phyloP scores from a whole-genome alignment of 2,797 vertebrate species.

The Pangasius krempfi region DNA sequence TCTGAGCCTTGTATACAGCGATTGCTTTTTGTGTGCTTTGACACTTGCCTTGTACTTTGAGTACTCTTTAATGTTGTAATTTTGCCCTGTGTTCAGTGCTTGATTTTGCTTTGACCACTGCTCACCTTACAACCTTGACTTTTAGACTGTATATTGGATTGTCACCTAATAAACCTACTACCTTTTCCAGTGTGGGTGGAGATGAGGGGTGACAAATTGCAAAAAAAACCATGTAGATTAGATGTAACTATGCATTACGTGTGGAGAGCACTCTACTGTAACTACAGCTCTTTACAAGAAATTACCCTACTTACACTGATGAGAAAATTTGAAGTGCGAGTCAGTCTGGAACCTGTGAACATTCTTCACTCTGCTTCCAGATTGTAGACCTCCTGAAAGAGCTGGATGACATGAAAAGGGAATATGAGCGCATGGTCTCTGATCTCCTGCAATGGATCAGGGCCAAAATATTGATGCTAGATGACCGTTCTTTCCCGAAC shows the following conservation, averaged over 20 bases:
- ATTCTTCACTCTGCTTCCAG: conserved; percentile 63
- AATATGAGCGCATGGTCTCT: conserved; percentile 79
- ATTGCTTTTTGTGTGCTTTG: not conserved
- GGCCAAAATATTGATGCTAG: conserved; percentile 78
- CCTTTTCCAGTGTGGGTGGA: not conserved
- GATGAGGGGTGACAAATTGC: not conserved
- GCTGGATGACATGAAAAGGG: conserved; percentile 77
- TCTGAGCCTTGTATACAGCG: not conserved
- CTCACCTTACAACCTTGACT: not conserved
- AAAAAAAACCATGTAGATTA: not conserved
- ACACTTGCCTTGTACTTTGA: not conserved
- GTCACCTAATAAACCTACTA: not conserved
- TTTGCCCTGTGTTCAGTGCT: not conserved
- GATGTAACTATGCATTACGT: not conserved
- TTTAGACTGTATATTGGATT: not conserved
- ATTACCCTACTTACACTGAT: not conserved
- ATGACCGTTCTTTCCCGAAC: conserved; percentile 81
- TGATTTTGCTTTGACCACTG: not conserved
- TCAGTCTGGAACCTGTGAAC: not conserved
- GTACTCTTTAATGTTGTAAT: not conserved
- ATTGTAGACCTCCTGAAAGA: conserved; percentile 82
- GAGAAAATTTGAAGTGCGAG: not conserved
- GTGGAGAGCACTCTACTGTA: not conserved
- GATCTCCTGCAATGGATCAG: conserved; percentile 85
- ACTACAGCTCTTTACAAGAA: not conserved